phyloP scores from a whole-genome alignment of 2,888 invertebrate species.

The Trissolcus japonicus region DNA sequence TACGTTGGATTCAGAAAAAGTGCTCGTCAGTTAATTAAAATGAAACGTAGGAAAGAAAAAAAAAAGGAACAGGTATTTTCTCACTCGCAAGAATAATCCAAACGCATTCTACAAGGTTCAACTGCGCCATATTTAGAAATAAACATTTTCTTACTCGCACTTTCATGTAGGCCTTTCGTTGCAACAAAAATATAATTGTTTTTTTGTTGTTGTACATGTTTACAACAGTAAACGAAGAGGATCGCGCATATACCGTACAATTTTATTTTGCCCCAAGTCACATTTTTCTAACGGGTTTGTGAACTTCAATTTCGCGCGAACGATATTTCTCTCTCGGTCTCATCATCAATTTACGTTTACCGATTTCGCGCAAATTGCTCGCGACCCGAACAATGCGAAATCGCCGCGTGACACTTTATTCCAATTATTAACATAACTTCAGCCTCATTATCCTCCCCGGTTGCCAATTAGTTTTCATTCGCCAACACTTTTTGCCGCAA shows the following conservation, averaged over 20 bases:
- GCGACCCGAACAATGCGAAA: constrained; percentile 3
- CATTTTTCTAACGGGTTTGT: constrained; percentile 16
- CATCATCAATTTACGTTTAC: neutral
- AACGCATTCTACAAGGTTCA: constrained; percentile 65
- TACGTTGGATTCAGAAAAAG: neutral
- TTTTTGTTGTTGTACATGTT: constrained; percentile 9
- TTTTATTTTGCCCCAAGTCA: neutral
- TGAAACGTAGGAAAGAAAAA: too few relatives aligned
- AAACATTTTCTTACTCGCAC: constrained; percentile 71
- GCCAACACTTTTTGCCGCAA: constrained; percentile 9
- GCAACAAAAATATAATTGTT: constrained; percentile 43
- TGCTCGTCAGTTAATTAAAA: too few relatives aligned
- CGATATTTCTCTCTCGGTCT: constrained; percentile 1
- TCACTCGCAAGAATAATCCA: constrained; percentile 20
- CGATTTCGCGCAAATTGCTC: constrained; percentile 6
- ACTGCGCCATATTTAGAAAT: constrained; percentile 65
- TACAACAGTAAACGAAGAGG: constrained; percentile 20
- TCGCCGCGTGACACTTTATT: neutral
- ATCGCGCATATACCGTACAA: constrained; percentile 16
- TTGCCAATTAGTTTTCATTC: constrained; percentile 9
- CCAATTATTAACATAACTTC: constrained; percentile 4
- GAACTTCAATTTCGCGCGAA: constrained; percentile 7
- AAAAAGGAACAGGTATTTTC: too few relatives aligned
- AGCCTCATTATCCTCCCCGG: neutral
- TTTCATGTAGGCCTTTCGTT: constrained; percentile 65